Base-by-base conservation (phyloP, 2,888 invertebrate genomes). In the Patella caerulea region DNA sequence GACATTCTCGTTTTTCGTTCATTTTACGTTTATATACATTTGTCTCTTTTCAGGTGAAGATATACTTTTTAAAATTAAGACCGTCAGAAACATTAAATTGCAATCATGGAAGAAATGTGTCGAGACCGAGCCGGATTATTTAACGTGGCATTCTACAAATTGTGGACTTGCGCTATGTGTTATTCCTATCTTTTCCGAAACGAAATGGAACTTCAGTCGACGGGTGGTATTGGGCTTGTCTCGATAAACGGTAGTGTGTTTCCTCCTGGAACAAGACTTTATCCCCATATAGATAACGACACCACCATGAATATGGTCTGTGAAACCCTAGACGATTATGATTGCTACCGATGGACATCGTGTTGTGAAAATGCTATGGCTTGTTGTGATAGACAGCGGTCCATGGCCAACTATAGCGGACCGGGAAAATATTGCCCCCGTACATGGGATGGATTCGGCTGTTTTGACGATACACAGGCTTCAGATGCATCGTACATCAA, bases 401-500 rank as follows among this genome's bases (percentile, higher is more conserved):
- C 70, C 9, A 74, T 73, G 4, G 53, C 19, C 19, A 15, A 70
- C 24, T 24, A 73, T 59, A 3, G 7, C 24, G 24, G 19, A n/a
- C 14, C 17, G 2, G 53, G n/a, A 45, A 14, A 45, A 15, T 19
- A 19, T 73, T 88, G 88, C 73, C 87, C 87, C 0, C 75, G 85
- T 7, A 88, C 87, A 1, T 88, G 88, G 88, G 88, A 88, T 71
- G 88, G 88, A 1, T 87, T 82, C 80, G 83, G 84, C 0, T 88
- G 88, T 74, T 87, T 87, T 81, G 82, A 83, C 12, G 85, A 84
- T 54, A 84, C 87, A 0, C 56, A 55, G 1, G 78, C 84, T 0
- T 84, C 84, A 12, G 92, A 93, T 15, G 79, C 45, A 11, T 82
- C 79, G 0, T 73, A 72, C 17, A 80, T 81, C 11, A 65, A 73